Evolutionary conservation across 2,797 vertebrate species (phyloP).

Genomic region (Aplochiton taeniatus): DNA sequence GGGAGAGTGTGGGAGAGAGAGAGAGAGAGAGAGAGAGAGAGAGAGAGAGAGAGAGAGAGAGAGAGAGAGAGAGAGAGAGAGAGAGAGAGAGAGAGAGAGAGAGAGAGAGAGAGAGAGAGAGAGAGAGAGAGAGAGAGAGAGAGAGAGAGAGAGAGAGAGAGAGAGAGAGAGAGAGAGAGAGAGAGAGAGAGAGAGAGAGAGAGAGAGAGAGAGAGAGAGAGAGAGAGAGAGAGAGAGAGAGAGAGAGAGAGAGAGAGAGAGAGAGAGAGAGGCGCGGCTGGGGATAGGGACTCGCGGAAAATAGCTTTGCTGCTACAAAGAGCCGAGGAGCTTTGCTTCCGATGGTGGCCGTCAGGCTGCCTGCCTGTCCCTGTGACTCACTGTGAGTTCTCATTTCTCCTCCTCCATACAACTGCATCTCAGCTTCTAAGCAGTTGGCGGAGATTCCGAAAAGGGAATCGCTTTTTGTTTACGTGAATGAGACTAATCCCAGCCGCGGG

Average conservation of each 20-base stretch:
- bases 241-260: no score
- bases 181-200: no score
- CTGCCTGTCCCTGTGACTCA: conserved; percentile 53
- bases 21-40: conserved; percentile 1
- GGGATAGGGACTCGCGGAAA: conserved; percentile 49
- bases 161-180: no score
- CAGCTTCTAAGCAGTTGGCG: conserved; percentile 37
- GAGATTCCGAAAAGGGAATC: conserved; percentile 47
- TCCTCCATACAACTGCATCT: conserved; percentile 32
- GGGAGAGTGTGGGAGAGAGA: conserved; percentile 7
- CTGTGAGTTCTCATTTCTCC: conserved; percentile 47
- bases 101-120: conserved; percentile 52
- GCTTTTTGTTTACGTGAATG: conserved; percentile 30
- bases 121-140: no score
- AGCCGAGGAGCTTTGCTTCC: conserved; percentile 44
- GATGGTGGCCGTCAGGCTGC: conserved; percentile 39
- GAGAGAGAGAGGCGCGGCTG: no score
- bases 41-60: not conserved
- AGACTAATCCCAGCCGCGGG: conserved; percentile 43
- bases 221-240: no score
- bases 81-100: conserved; percentile 51
- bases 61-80: conserved; percentile 17
- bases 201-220: no score
- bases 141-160: no score
- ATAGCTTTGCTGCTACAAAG: conserved; percentile 52